Conservation (phyloP, 2,113 vertebrate species). For the Macrotis lagotis region DNA sequence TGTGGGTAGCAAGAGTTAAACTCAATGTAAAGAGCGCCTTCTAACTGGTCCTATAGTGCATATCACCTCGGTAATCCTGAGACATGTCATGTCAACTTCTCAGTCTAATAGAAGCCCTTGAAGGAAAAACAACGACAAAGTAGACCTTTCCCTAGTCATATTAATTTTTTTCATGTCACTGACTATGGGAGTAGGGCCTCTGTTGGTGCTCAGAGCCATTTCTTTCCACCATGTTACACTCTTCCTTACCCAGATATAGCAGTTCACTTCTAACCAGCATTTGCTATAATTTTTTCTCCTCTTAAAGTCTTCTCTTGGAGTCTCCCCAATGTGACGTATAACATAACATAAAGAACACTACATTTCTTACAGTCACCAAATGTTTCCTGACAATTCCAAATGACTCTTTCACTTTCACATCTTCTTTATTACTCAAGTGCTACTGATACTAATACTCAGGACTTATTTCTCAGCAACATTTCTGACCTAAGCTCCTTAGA, state of each 20-base stretch:
- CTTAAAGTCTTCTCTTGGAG: not conserved
- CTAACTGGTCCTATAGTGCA: not conserved
- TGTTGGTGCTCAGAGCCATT: not conserved
- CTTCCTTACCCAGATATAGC: not conserved
- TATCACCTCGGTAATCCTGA: not conserved
- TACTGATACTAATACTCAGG: not conserved
- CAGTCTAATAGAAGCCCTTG: not conserved
- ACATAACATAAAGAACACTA: not conserved
- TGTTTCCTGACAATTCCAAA: not conserved
- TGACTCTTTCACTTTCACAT: not conserved
- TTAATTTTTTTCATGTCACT: not conserved
- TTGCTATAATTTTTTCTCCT: not conserved
- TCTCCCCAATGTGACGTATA: not conserved
- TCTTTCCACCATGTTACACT: not conserved
- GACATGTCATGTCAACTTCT: not conserved
- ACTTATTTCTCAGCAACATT: not conserved
- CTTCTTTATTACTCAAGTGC: not conserved
- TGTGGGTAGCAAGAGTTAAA: not conserved
- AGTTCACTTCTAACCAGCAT: not conserved
- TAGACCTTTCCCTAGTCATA: not conserved
- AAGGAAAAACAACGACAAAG: not conserved
- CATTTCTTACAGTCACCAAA: not conserved
- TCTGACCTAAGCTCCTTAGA: not conserved
- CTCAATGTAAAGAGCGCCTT: not conserved
- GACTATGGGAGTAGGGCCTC: not conserved